Evolutionary conservation across 1,140 invertebrate species (phyloP).

Genomic region (Adelges cooleyi): DNA sequence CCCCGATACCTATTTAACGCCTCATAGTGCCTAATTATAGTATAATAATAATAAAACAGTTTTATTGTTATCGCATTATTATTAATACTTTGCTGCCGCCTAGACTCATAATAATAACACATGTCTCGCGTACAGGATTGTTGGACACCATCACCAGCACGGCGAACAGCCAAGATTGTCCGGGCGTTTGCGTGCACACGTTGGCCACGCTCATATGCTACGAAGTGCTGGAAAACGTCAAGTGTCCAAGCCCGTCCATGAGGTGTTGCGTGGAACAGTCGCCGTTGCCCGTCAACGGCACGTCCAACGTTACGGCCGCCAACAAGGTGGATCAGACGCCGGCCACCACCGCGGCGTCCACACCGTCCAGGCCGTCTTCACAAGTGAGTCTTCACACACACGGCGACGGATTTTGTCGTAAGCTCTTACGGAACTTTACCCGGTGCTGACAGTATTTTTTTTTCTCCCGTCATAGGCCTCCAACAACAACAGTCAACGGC

Average conservation of each 20-base stretch:
- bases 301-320: constrained; percentile 13
- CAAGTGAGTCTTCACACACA: too few species aligned
- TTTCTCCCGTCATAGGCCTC: neutral
- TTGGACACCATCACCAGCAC: constrained; percentile 71
- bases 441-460: too few species aligned
- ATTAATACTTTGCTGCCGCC: neutral
- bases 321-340: constrained; percentile 3
- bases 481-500: constrained; percentile 4
- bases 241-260: constrained; percentile 63
- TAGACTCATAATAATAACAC: neutral
- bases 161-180: constrained; percentile 68
- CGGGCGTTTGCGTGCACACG: constrained; percentile 71
- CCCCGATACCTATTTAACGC: constrained; percentile 18
- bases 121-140: constrained; percentile 48
- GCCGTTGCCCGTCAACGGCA: constrained; percentile 36
- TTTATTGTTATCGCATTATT: neutral
- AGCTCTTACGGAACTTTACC: too few species aligned
- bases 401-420: too few species aligned
- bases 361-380: constrained; percentile 21
- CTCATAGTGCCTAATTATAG: too few species aligned
- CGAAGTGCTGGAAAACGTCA: constrained; percentile 66
- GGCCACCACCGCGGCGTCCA: neutral
- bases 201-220: constrained; percentile 70
- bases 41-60: neutral
- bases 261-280: constrained; percentile 67